phyloP scores from a whole-genome alignment of 2,113 vertebrate genomes.

The Castor canadensis region DNA sequence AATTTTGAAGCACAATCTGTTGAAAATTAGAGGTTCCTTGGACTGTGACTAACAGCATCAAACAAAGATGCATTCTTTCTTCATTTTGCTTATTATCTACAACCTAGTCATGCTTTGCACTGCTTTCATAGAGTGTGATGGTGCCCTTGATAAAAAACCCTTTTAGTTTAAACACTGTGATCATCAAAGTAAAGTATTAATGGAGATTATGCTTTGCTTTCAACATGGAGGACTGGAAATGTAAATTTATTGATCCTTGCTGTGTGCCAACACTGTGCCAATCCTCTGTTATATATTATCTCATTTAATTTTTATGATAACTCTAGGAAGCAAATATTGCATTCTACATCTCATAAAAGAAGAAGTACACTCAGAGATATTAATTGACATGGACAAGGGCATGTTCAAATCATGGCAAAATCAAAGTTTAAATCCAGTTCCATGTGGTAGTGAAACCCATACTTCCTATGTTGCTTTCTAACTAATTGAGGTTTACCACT shows the following conservation, averaged over 20 bases:
- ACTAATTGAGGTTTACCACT: not conserved
- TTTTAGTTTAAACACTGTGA: not conserved
- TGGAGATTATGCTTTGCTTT: not conserved
- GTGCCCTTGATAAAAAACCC: slow-evolving; percentile 33
- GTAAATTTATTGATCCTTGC: not conserved
- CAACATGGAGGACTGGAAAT: not conserved
- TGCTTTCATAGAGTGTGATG: slow-evolving; percentile 33
- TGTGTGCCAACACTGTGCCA: not conserved
- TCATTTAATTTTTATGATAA: not conserved
- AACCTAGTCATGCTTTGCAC: slow-evolving; percentile 47
- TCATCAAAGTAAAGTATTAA: not conserved
- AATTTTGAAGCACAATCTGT: slow-evolving; percentile 37
- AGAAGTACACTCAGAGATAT: not conserved
- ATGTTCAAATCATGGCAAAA: not conserved
- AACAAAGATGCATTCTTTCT: slow-evolving; percentile 50
- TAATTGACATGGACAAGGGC: not conserved
- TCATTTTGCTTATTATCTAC: slow-evolving; percentile 53
- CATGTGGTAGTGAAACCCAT: not conserved
- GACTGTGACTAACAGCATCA: slow-evolving; percentile 52
- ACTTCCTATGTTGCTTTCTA: not conserved
- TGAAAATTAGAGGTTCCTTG: slow-evolving; percentile 48
- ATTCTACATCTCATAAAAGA: not conserved
- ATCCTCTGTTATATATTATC: not conserved
- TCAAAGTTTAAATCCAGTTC: not conserved
- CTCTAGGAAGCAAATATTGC: not conserved